Base-by-base conservation (phyloP, 2,113 vertebrate genomes). In the Lepus timidus region DNA sequence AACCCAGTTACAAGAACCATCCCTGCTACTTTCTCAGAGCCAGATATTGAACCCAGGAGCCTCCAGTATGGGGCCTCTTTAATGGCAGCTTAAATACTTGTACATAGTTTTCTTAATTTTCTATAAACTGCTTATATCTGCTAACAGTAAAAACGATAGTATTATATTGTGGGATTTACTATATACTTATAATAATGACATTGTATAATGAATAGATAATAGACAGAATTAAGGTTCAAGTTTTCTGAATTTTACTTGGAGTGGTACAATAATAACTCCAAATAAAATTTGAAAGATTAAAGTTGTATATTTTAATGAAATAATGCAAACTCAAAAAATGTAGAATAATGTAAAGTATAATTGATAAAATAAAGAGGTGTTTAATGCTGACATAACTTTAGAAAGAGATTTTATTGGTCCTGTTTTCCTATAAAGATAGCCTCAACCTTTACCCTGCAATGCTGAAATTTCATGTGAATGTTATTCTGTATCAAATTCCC, bases 201-300 rank as follows among this genome's bases (percentile, higher is more conserved):
- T 44, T 44, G 44, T 44, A 44, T 44, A 44, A 44, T 44, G 44
- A 44, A 44, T 44, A 44, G 25, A 16, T 2, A n/a, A 20, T 20
- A 88, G 25, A 73, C 44, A 87, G 25, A 39, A 4, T 49, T 73
- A 49, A 75, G 68, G 12, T 36, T 84, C 6, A 20, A 58, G 29
- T 67, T 61, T 84, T 75, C 22, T 92, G 17, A 27, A 58, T 71
- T 95, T 84, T 70, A 84, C 9, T 8, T 25, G 5, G 85, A 29
- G 16, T 89, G 9, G 29, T 80, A 39, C 3, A 22, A 70, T 64
- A 84, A 13, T 79, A 73, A 55, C 36, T 67, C 36, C 86, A 71
- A 82, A 68, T 90, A 49, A 83, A 84, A 29, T 64, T 67, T 61
- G 17, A 85, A 92, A 92, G 11, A 7, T n/a, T 52, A 75, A 96